Conservation (phyloP, 2,888 invertebrate genomes). For the Archips crataeganus region DNA sequence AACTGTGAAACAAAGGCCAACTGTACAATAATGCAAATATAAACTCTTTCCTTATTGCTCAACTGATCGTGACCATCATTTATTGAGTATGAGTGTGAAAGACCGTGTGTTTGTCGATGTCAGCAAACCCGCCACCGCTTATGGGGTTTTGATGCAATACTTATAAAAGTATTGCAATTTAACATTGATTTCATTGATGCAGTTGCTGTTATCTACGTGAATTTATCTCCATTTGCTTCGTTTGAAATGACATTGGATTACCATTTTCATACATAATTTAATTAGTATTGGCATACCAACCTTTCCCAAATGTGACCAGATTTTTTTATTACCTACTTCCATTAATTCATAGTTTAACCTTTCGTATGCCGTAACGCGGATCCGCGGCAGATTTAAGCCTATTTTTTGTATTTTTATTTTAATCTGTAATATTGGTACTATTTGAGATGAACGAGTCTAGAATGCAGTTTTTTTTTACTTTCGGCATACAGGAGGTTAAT, state of each 20-base stretch:
- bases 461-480: too few relatives aligned
- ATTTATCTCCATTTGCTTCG: not conserved
- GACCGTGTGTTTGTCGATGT: slow-evolving; percentile 66
- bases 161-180: not conserved
- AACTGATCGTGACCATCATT: slow-evolving; percentile 69
- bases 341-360: not conserved
- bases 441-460: too few relatives aligned
- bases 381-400: too few relatives aligned
- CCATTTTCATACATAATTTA: slow-evolving; percentile 4
- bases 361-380: too few relatives aligned
- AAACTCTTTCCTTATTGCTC: slow-evolving; percentile 75
- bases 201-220: not conserved
- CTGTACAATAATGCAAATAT: slow-evolving; percentile 12
- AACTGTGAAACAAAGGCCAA: slow-evolving; percentile 53
- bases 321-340: not conserved
- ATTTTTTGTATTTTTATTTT: too few relatives aligned
- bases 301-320: slow-evolving; percentile 5
- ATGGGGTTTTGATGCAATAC: slow-evolving; percentile 14
- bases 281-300: slow-evolving; percentile 9
- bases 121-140: slow-evolving; percentile 76
- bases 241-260: not conserved
- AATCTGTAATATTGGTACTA: too few relatives aligned
- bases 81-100: slow-evolving; percentile 67
- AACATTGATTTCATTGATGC: not conserved
- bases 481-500: too few relatives aligned